Conservation (phyloP, 2,113 vertebrate genomes). For the Raja brachyura region DNA sequence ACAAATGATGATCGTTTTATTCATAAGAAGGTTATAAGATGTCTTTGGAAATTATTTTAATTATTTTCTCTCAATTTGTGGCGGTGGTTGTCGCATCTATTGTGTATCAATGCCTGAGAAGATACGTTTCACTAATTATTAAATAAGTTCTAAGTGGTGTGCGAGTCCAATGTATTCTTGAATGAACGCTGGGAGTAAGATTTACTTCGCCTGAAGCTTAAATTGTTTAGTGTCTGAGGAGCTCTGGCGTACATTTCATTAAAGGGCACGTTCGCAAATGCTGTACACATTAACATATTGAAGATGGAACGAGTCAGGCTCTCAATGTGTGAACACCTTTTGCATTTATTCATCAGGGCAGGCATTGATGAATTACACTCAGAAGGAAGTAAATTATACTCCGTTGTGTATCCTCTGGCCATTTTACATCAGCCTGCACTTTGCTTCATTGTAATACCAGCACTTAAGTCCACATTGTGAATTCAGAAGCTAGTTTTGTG, state of each 20-base stretch:
- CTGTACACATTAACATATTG: not conserved
- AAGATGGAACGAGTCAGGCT: not conserved
- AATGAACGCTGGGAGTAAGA: not conserved
- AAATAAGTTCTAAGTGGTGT: not conserved
- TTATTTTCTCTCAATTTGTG: not conserved
- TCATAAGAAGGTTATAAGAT: too few relatives aligned
- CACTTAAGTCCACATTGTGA: not conserved
- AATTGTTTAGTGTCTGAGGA: not conserved
- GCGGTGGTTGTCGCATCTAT: not conserved
- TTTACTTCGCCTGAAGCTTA: not conserved
- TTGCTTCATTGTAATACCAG: not conserved
- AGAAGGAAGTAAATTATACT: not conserved
- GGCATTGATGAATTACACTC: not conserved
- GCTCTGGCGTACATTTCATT: not conserved
- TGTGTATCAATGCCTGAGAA: not conserved
- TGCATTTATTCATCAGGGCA: not conserved
- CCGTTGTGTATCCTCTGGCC: not conserved
- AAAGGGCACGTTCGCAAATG: not conserved
- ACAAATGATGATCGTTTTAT: too few relatives aligned
- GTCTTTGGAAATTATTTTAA: not conserved
- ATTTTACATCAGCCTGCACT: not conserved
- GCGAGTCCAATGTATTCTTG: not conserved
- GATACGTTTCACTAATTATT: not conserved
- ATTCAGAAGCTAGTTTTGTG: not conserved
- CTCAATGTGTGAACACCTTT: not conserved